Base-by-base conservation (phyloP, 2,797 vertebrate species). In the Micromesistius poutassou region DNA sequence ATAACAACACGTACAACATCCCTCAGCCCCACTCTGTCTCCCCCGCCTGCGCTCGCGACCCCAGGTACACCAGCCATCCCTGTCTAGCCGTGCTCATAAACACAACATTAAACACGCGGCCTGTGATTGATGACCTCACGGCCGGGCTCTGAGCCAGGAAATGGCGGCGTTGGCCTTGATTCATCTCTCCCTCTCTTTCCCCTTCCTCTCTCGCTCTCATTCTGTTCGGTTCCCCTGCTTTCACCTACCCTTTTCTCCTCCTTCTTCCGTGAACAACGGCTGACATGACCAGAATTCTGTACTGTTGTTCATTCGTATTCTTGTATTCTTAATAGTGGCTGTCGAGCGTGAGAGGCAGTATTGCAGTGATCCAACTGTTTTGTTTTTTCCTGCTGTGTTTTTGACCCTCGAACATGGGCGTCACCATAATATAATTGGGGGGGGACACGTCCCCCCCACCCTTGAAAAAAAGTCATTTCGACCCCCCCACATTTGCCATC, bases 91-190 rank as follows among this genome's bases (percentile, higher is more conserved):
- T 38, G 36, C 36, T 38, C 36, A 38, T 38, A 38, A 83, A 87
- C 82, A 82, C 83, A 84, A 90, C 83, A 83, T 82, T 75, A 77
- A 87, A 81, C 86, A 86, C 82, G 79, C 77, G 68, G 81, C 76
- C 79, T 83, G 84, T 92, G 91, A 92, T 90, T 89, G 90, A 92
- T 91, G 90, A 89, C 85, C 85, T 87, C 85, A 82, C 83, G 84
- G 78, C 75, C 68, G 38, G 79, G 82, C 86, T 87, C 78, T 89
- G 83, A 84, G 84, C 80, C 77, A 86, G 86, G 90, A 90, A 92
- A 88, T 82, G 77, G 76, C 80, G 75, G 84, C 76, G 83, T 87
- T 90, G 86, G 84, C 81, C 80, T 78, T 85, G 83, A 83, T 87
- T 79, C 81, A 85, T 89, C 83, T 81, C 77, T 72, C 36, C 33